Conservation (phyloP, 2,888 invertebrate genomes). For the Gastracanthus pulcherrimus region DNA sequence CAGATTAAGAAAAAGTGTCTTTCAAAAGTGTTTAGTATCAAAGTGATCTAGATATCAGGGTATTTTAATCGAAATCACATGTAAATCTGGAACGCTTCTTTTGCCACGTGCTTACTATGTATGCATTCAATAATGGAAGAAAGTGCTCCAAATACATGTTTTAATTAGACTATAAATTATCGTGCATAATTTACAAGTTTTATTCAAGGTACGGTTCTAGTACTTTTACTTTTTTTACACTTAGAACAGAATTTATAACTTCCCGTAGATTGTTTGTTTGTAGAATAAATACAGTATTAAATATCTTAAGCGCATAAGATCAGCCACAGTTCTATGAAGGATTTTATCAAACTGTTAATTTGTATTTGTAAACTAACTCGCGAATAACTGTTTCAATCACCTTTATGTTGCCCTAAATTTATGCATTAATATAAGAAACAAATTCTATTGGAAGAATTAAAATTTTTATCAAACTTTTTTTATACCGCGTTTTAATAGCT, state of each 20-base stretch:
- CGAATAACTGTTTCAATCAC: background rate
- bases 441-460: no score
- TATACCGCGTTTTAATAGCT: background rate
- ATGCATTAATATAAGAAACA: background rate
- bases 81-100: conserved; percentile 15
- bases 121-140: conserved; percentile 51
- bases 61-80: no score
- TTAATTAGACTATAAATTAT: conserved; percentile 31
- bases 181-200: conserved; percentile 21
- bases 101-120: background rate
- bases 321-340: background rate
- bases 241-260: background rate
- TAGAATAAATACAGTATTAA: no score
- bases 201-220: background rate
- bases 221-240: background rate
- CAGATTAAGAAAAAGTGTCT: no score
- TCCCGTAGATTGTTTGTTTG: background rate
- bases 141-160: conserved; percentile 35
- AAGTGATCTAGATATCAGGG: no score
- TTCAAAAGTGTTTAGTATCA: no score
- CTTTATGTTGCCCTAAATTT: background rate
- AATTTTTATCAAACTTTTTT: background rate
- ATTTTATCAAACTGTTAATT: background rate
- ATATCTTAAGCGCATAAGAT: background rate
- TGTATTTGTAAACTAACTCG: background rate